Percentiles rank a stretch among this genome's conserved stretches.
These are phyloP conservation scores for Notoglanidium macrostoma DNA, from an alignment of 2,797 vertebrate genomes.

Conservation along the genomic window DNA sequence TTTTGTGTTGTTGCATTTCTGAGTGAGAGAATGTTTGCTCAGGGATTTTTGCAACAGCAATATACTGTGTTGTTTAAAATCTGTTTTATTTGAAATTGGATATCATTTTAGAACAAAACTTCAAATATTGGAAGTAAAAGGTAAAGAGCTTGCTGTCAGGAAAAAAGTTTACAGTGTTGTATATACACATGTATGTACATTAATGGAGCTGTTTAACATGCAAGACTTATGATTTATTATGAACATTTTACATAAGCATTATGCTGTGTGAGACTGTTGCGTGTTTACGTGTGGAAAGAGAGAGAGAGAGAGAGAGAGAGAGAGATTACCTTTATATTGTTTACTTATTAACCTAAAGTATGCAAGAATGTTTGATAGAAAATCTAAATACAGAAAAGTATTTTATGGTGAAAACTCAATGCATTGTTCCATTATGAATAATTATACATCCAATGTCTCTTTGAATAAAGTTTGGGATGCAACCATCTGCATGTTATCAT, in stretches of 20 bases:
- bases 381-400: conserved; percentile 1
- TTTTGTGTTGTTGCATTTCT: conserved; percentile 37
- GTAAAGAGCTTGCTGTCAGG: not conserved
- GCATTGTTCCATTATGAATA: conserved; percentile 13
- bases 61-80: conserved; percentile 32
- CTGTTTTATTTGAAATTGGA: conserved; percentile 37
- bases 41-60: conserved; percentile 55
- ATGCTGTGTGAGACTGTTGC: not conserved
- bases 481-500: not conserved
- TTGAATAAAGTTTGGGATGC: conserved; percentile 31
- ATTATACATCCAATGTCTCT: conserved; percentile 6
- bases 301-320: conserved; percentile 10
- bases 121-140: conserved; percentile 8
- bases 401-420: not conserved
- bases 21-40: conserved; percentile 52
- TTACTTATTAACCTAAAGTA: conserved; percentile 16
- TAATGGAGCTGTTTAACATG: not conserved
- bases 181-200: conserved; percentile 11
- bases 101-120: conserved; percentile 1
- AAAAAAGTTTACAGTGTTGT: not conserved
- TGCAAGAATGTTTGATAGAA: conserved; percentile 12
- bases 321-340: conserved; percentile 23
- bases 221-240: not conserved
- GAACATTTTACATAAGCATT: not conserved
- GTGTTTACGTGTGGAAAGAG: not conserved